phyloP scores from a whole-genome alignment of 2,797 vertebrate genomes.

The Pipistrellus kuhlii region DNA sequence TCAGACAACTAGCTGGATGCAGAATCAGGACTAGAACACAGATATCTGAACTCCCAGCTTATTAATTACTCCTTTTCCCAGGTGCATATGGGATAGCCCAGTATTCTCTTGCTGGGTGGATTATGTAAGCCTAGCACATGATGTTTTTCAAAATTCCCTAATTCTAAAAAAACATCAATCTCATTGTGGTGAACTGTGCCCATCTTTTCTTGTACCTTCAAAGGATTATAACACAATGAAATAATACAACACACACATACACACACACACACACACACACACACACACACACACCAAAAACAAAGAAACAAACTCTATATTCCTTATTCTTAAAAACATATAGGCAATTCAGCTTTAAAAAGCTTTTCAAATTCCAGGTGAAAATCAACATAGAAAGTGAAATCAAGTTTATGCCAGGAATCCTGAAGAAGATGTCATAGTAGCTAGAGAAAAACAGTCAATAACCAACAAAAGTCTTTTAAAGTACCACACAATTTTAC shows the following conservation, averaged over 20 bases:
- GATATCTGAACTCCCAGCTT: neutral
- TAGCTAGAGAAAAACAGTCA: conserved; percentile 20
- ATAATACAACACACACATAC: neutral
- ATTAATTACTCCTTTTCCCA: neutral
- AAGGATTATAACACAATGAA: neutral
- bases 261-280: neutral
- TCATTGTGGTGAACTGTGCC: neutral
- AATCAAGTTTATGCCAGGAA: neutral
- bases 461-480: neutral
- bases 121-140: conserved; percentile 47
- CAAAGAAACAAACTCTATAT: neutral
- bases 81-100: neutral
- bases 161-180: neutral
- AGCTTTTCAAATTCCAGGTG: neutral
- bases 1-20: neutral
- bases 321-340: neutral
- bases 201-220: neutral
- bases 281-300: neutral
- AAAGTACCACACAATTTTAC: neutral
- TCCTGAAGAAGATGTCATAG: neutral
- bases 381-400: neutral
- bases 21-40: neutral
- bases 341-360: neutral
- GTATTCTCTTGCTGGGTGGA: neutral
- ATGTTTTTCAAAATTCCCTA: conserved; percentile 52